These are phyloP conservation scores for Smutsia gigantea DNA, from an alignment of 2,797 vertebrate species.

Conservation along the genomic window DNA sequence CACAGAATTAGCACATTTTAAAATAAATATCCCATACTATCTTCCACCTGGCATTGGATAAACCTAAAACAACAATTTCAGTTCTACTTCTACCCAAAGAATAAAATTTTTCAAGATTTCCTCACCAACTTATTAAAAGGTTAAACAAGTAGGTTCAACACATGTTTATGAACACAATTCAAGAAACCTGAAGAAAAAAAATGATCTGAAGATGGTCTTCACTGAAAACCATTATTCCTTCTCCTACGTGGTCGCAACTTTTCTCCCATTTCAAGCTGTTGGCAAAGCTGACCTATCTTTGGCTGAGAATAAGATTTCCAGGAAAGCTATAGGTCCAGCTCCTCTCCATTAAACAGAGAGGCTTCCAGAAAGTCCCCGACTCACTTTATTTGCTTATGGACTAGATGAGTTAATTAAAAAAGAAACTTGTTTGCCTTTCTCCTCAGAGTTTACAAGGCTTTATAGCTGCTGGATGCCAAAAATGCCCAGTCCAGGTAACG, in stretches of 20 bases:
- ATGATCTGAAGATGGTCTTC: background rate
- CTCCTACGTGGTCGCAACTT: background rate
- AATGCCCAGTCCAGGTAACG: background rate
- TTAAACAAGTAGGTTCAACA: background rate
- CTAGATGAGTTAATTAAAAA: background rate
- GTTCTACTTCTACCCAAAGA: background rate
- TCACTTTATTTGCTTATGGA: background rate
- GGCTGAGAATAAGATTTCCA: background rate
- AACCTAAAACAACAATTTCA: background rate
- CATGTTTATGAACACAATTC: background rate
- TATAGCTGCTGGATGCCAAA: background rate
- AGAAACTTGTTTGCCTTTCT: background rate
- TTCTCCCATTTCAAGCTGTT: background rate
- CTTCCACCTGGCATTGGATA: background rate
- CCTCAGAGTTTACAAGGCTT: background rate
- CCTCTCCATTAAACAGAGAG: background rate
- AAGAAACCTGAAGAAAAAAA: background rate
- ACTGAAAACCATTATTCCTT: background rate
- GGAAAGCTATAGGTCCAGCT: background rate
- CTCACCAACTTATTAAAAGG: background rate
- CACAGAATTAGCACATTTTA: background rate
- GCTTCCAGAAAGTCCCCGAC: background rate
- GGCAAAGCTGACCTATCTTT: background rate
- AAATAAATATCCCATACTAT: background rate
- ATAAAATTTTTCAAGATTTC: background rate